Base-by-base conservation (phyloP, 2,113 vertebrate genomes). In the Amblyornis subalaris region DNA sequence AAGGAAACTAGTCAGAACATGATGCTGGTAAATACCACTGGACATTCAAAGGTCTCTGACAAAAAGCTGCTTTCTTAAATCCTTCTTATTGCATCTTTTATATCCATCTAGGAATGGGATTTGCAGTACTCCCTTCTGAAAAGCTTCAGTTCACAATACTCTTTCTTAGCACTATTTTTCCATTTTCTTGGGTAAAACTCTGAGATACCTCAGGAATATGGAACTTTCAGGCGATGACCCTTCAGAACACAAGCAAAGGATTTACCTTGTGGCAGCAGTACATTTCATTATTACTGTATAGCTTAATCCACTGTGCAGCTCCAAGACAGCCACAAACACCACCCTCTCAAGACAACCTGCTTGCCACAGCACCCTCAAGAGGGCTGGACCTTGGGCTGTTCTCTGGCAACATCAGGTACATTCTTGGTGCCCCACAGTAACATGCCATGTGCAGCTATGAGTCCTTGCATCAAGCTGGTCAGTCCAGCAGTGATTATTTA, bases 1-100 rank as follows among this genome's bases (percentile, higher is more conserved):
- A 83, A 71, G 77, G 55, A 77, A 83, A 17, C 64, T 36, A 81
- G 73, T 89, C 66, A 78, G 79, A 95, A 82, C 86, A 67, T 31
- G 67, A 93, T 58, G 69, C 82, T 65, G 69, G 69, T 86, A 95
- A 95, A 95, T 86, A 91, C 60, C 75, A 67, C 69, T 64, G 72
- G 91, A 77, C 78, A 80, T 74, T 93, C 64, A 90, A 93, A 95
- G 69, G 91, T 91, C 60, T 89, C 85, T 69, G 75, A 94, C 72
- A 95, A 94, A 94, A 77, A 86, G 65, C 82, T 50, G 67, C 91
- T 94, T 90, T 70, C 85, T 95, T 71, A 93, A 94, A 88, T 95
- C 85, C 83, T 93, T 71, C 75, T 88, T 91, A 94, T 62, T 85
- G 45, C 69, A 86, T 88, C 92, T 85, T 93, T 74, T 89, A 72